Evolutionary conservation across 2,888 invertebrate species (phyloP).

Genomic region (Aphodius granarius): DNA sequence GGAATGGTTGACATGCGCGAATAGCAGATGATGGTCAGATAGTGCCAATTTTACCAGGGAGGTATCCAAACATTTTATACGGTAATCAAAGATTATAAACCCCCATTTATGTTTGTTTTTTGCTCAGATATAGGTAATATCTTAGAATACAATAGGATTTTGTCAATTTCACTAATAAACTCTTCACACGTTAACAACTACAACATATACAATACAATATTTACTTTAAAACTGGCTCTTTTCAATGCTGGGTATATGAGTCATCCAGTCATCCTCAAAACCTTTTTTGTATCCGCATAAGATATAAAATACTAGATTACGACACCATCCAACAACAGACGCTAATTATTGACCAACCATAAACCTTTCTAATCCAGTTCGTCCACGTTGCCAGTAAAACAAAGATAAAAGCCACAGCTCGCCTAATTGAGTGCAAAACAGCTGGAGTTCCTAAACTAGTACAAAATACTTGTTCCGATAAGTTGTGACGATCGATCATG

Average conservation of each 20-base stretch:
- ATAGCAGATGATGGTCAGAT: neutral
- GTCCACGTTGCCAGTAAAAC: neutral
- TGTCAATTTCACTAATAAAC: too few relatives aligned
- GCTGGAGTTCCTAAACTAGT: slow-evolving; percentile 4
- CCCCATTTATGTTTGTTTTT: too few relatives aligned
- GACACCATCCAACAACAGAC: neutral
- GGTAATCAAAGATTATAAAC: too few relatives aligned
- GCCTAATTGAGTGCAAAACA: slow-evolving; percentile 15
- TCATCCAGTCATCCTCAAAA: too few relatives aligned
- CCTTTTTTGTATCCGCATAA: too few relatives aligned
- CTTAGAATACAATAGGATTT: too few relatives aligned
- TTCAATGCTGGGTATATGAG: too few relatives aligned
- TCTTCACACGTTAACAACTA: too few relatives aligned
- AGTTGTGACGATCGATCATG: slow-evolving; percentile 13
- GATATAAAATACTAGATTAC: too few relatives aligned
- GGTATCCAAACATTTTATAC: neutral
- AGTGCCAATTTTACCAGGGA: neutral
- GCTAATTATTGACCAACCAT: neutral
- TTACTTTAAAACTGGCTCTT: too few relatives aligned
- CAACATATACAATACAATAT: too few relatives aligned
- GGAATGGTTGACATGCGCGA: neutral
- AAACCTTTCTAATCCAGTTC: neutral
- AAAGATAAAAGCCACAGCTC: slow-evolving; percentile 5
- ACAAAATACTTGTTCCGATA: slow-evolving; percentile 18
- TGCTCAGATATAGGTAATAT: too few relatives aligned